Base-by-base conservation (phyloP, 2,888 invertebrate genomes). In the Sminthurinus aureus region DNA sequence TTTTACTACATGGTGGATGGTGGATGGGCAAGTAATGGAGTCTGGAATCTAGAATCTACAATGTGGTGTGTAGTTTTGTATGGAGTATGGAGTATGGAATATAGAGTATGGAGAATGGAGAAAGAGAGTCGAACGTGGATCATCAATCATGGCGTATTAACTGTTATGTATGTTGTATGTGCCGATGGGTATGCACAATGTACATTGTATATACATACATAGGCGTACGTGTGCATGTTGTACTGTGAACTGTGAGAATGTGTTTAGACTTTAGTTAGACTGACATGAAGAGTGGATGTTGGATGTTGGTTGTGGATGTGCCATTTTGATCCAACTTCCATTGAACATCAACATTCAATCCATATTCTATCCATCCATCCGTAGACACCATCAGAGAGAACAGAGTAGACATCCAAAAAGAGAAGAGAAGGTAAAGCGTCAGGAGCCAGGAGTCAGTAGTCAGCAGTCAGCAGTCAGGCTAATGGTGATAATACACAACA, bases 321-420 rank as follows among this genome's bases (percentile, higher is more conserved):
- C 67, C 67, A 69, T 69, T 69, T 69, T 69, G 71, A 71, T 71
- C 71, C 24, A 71, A 71, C 71, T 71, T 71, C 71, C 71, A 71
- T 71, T 71, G 71, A 71, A 71, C 71, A 71, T 71, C 71, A 71
- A 24, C 26, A 71, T 71, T 71, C 71, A 71, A 71, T 26, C 71
- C 71, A 71, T 71, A 71, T 71, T 71, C 71, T 71, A 71, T 71
- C 24, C 71, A 71, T 71, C 71, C 71, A 71, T 71, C 71, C 71
- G 24, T 71, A 71, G 24, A 22, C 71, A 71, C 26, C n/a, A n/a
- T n/a, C n/a, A 18, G 1, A 18, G 58, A 58, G 58, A 38, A 38
- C 38, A 38, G 38, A 38, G 38, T 1, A 38, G 38, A 38, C 38
- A 38, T 1, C 38, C 38, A 6, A 38, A 38, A 38, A 38, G 38